phyloP scores from a whole-genome alignment of 2,113 vertebrate genomes.

The Oryzias curvinotus region DNA sequence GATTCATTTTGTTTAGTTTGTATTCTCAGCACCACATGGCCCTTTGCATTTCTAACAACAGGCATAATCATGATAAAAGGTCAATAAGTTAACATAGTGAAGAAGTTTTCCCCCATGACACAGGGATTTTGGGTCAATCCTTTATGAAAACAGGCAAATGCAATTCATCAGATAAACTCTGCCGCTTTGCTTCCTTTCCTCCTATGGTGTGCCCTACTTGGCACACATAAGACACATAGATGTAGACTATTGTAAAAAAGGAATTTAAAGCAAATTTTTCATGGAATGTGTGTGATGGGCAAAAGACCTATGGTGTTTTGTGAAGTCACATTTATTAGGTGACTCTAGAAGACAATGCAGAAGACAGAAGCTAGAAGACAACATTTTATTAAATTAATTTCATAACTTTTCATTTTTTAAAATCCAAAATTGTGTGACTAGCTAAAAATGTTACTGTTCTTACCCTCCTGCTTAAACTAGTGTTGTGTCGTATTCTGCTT shows the following conservation, averaged over 20 bases:
- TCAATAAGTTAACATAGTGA: constrained; percentile 21
- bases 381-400: too few species aligned
- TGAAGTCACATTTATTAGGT: too few species aligned
- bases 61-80: constrained; percentile 23
- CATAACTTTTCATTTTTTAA: too few species aligned
- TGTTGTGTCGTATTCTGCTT: too few species aligned
- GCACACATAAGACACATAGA: constrained; percentile 51
- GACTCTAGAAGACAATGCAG: too few species aligned
- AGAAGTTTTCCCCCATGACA: constrained; percentile 31
- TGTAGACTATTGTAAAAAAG: constrained; percentile 32
- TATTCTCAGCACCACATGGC: neutral
- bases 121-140: constrained; percentile 25
- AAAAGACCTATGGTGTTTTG: too few species aligned
- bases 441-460: too few species aligned
- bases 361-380: too few species aligned
- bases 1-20: neutral
- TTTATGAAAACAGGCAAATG: constrained; percentile 41
- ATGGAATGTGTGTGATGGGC: neutral
- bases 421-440: too few species aligned
- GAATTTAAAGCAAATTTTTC: constrained; percentile 7
- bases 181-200: constrained; percentile 38
- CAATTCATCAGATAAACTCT: constrained; percentile 43
- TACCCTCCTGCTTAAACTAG: too few species aligned
- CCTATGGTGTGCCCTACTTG: constrained; percentile 57
- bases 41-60: constrained; percentile 12